A percentile compares a stretch with the other conserved stretches of the same genome.
Conservation (phyloP, 1,140 invertebrate genomes). For the Thaumatotibia leucotreta region DNA sequence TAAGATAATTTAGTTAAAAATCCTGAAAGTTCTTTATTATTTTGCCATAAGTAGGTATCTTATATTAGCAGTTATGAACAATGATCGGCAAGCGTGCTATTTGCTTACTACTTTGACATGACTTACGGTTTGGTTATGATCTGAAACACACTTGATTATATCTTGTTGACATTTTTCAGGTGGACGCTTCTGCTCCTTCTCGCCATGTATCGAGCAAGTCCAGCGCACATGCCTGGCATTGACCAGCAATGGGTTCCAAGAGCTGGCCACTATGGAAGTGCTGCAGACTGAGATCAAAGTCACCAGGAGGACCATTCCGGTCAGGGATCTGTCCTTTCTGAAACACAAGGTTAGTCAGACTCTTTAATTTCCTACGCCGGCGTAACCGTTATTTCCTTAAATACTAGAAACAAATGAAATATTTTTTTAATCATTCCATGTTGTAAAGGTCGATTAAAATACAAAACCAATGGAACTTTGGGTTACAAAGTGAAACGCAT, state of each 20-base stretch:
- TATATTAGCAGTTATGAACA: no score
- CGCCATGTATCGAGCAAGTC: conserved; percentile 98
- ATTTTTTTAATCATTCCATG: no score
- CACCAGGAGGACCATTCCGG: conserved; percentile 82
- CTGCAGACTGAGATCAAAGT: conserved; percentile 90
- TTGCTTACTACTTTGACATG: no score
- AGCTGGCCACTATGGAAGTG: conserved; percentile 92
- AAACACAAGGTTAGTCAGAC: conserved; percentile 76
- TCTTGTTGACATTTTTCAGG: conserved; percentile 77
- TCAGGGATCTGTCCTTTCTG: conserved; percentile 82
- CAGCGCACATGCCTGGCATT: conserved; percentile 89
- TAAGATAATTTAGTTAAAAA: no score
- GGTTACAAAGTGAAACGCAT: no score
- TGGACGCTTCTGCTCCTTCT: conserved; percentile 96
- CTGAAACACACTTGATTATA: conserved; percentile 11
- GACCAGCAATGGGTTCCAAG: conserved; percentile 84
- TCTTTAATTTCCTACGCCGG: neutral
- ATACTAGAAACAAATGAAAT: no score
- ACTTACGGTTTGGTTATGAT: conserved; percentile 19
- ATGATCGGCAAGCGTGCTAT: no score
- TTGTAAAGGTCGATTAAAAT: no score
- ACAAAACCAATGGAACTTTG: no score
- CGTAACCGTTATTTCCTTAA: no score
- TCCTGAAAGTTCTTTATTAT: no score
- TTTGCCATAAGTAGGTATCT: no score